Evolutionary conservation across 2,888 invertebrate genomes (phyloP), one percentile per base, ranked within the genome.

Genomic region (Agriotes lineatus): DNA sequence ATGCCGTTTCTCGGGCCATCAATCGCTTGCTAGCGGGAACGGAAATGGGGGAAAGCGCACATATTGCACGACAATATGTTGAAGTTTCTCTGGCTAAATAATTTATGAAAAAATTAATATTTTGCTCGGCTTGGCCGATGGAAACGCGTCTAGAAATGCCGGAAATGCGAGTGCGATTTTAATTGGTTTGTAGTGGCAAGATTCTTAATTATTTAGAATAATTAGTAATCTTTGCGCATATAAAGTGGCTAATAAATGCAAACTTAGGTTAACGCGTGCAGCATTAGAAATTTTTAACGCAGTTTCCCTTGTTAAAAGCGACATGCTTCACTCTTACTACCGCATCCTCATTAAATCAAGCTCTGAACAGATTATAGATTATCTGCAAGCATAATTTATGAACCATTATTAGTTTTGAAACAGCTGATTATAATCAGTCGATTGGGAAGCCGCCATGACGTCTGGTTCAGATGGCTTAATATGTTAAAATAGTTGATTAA

Each of bases 291-390:
- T 20, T 45, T 45, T 20, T 45, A 45, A 45, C 2, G 19, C 20
- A 48, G 25, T 48, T 48, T 48, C 48, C 22, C 48, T 25, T 25
- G 48, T 48, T 48, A 48, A 25, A 48, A 48, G 25, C n/a, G n/a
- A 6, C 12, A 20, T 25, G 10, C 25, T 22, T 9, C 6, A 48
- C 48, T 48, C 19, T 48, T 48, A 48, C 48, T 48, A 12, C 22
- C 48, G 4, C 14, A 42, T 48, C 12, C 25, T 48, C 19, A 45
- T 48, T 48, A 48, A 10, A 48, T n/a, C n/a, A n/a, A n/a, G n/a
- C n/a, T n/a, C n/a, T n/a, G n/a, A n/a, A n/a, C n/a, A n/a, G n/a
- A n/a, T n/a, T n/a, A n/a, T n/a, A n/a, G n/a, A n/a, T n/a, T n/a
- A n/a, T n/a, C n/a, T n/a, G n/a, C n/a, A n/a, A n/a, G n/a, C n/a